Percentiles rank a stretch among this genome's conserved stretches.
Conservation (phyloP, 92 coral and sea anemone species). For the Actinernus sp. region DNA sequence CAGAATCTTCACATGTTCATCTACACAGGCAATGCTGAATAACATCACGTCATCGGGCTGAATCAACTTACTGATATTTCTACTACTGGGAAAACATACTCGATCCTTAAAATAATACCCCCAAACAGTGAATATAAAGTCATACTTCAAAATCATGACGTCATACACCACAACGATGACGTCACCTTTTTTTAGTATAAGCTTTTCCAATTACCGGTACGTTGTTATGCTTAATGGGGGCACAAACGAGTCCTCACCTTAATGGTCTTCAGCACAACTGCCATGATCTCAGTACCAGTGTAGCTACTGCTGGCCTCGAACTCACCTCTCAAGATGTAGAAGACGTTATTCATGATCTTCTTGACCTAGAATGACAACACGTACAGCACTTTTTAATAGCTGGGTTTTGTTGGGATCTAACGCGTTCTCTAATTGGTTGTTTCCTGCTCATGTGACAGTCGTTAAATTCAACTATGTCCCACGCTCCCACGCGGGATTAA, state of each 20-base stretch:
- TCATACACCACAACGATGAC: background rate
- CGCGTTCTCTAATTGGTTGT: too few relatives aligned
- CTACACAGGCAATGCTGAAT: too few relatives aligned
- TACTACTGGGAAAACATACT: too few relatives aligned
- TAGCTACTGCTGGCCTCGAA: slow-evolving; percentile 72
- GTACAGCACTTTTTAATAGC: too few relatives aligned
- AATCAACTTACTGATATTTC: too few relatives aligned
- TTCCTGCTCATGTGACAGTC: too few relatives aligned
- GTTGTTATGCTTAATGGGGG: background rate
- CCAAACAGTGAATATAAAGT: background rate
- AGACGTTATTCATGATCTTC: slow-evolving; percentile 92
- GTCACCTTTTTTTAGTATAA: background rate
- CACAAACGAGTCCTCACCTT: slow-evolving; percentile 66
- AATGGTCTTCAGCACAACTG: slow-evolving; percentile 82
- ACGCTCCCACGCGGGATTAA: too few relatives aligned
- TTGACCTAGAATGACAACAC: slow-evolving; percentile 74
- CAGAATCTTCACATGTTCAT: too few relatives aligned
- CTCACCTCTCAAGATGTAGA: slow-evolving; percentile 82
- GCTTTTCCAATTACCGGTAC: background rate
- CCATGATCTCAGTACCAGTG: slow-evolving; percentile 81
- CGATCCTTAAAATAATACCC: background rate
- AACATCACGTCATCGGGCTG: too few relatives aligned
- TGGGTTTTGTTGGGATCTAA: too few relatives aligned
- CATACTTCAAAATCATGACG: background rate
- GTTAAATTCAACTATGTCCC: too few relatives aligned